Conservation (phyloP, 2,797 vertebrate species). For the Neopelma chrysocephalum region DNA sequence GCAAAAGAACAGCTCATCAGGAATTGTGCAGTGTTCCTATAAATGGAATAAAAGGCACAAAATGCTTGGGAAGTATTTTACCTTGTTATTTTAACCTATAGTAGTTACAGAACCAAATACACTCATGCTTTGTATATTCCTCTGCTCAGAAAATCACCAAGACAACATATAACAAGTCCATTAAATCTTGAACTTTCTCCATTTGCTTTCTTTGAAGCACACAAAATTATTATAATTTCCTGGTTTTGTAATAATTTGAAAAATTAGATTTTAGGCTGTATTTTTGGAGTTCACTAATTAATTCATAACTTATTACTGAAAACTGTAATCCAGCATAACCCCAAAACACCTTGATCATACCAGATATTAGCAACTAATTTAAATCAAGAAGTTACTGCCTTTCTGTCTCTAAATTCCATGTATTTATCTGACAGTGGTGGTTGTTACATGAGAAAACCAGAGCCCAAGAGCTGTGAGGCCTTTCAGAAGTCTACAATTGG, state of each 20-base stretch:
- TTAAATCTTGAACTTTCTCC: neutral
- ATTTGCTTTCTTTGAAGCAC: neutral
- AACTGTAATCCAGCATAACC: neutral
- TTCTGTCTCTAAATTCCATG: no score
- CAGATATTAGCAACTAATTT: neutral
- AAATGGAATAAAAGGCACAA: neutral
- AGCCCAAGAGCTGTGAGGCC: neutral
- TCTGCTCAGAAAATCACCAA: neutral
- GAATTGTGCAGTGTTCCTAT: neutral
- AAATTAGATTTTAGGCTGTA: neutral
- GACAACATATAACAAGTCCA: neutral
- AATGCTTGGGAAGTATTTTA: neutral
- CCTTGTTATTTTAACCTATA: neutral
- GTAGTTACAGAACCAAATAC: neutral
- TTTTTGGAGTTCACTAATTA: neutral
- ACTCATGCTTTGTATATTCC: neutral
- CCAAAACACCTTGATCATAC: neutral
- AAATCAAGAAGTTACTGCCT: no score
- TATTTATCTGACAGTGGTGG: no score
- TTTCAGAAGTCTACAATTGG: neutral
- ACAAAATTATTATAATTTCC: neutral
- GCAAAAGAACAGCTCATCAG: neutral
- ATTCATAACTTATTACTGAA: neutral
- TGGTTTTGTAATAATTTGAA: neutral
- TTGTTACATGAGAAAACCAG: no score